These are phyloP conservation scores for Gambelia wislizenii DNA, from an alignment of 2,797 vertebrate genomes.

Conservation along the genomic window DNA sequence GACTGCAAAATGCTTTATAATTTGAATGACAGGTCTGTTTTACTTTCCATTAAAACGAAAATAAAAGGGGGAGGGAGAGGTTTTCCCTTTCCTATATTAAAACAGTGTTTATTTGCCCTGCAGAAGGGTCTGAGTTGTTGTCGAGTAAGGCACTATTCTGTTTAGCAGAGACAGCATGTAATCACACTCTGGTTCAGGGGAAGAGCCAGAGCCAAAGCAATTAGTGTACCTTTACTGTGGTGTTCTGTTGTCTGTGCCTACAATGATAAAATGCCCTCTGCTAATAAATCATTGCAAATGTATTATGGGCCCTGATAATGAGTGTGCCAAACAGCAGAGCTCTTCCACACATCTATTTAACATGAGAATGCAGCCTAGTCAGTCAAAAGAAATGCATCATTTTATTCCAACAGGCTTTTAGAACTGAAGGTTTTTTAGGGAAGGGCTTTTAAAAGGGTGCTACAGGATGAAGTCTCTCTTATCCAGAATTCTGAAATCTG, in stretches of 20 bases:
- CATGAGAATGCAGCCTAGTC: not conserved
- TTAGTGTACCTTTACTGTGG: not conserved
- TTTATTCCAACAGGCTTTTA: too few species aligned
- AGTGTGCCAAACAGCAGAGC: not conserved
- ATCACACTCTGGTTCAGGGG: constrained; percentile 2
- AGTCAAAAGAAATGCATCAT: not conserved
- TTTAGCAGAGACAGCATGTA: not conserved
- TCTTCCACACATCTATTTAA: not conserved
- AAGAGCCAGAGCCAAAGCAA: not conserved
- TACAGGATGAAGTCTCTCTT: too few species aligned
- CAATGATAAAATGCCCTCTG: constrained; percentile 2
- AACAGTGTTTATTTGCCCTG: constrained; percentile 2
- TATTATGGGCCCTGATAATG: not conserved
- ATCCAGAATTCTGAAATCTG: too few species aligned
- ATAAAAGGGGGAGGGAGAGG: accelerated
- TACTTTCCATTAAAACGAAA: constrained; percentile 7
- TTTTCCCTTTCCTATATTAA: not conserved
- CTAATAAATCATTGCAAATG: constrained; percentile 16
- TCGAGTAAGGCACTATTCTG: constrained; percentile 5
- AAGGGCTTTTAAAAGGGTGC: too few species aligned
- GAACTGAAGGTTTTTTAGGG: too few species aligned
- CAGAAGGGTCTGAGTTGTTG: not conserved
- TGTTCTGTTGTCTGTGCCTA: not conserved
- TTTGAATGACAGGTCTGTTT: not conserved
- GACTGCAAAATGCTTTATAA: not conserved